Conservation (phyloP, 1,140 invertebrate species). For the Drosophila repleta region DNA sequence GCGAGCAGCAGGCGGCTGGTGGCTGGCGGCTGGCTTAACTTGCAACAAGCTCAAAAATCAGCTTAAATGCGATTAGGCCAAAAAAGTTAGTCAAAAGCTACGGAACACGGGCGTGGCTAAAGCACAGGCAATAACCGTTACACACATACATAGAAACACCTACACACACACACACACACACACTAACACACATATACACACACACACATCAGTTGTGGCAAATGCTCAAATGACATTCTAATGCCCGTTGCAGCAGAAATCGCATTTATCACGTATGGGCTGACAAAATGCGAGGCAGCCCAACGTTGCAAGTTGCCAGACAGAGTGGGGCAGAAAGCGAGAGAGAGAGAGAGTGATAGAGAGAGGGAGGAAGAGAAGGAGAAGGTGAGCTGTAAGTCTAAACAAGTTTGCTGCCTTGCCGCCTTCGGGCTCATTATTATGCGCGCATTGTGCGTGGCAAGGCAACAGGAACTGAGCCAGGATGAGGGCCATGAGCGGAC, state of each 20-base stretch:
- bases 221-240: slow-evolving; percentile 65
- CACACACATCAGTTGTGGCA: background rate
- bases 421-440: slow-evolving; percentile 68
- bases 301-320: slow-evolving; percentile 31
- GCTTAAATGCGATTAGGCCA: slow-evolving; percentile 43
- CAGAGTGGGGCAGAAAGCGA: background rate
- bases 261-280: slow-evolving; percentile 66
- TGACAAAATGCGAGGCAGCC: slow-evolving; percentile 70
- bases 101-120: slow-evolving; percentile 27
- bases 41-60: slow-evolving; percentile 16
- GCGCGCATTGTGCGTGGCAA: slow-evolving; percentile 76
- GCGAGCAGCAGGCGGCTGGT: background rate
- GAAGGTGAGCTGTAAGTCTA: slow-evolving; percentile 40
- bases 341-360: background rate
- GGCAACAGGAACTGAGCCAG: slow-evolving; percentile 69
- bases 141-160: background rate
- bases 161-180: background rate
- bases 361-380: background rate
- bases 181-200: background rate
- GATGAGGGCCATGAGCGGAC: no score
- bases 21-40: background rate
- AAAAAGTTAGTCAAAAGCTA: slow-evolving; percentile 22
- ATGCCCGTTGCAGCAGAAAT: slow-evolving; percentile 54
- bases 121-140: background rate
- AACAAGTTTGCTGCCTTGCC: slow-evolving; percentile 61